Evolutionary conservation across 2,888 invertebrate genomes (phyloP), one percentile per base, ranked within the genome.

Genomic region (Pyrgus malvae): DNA sequence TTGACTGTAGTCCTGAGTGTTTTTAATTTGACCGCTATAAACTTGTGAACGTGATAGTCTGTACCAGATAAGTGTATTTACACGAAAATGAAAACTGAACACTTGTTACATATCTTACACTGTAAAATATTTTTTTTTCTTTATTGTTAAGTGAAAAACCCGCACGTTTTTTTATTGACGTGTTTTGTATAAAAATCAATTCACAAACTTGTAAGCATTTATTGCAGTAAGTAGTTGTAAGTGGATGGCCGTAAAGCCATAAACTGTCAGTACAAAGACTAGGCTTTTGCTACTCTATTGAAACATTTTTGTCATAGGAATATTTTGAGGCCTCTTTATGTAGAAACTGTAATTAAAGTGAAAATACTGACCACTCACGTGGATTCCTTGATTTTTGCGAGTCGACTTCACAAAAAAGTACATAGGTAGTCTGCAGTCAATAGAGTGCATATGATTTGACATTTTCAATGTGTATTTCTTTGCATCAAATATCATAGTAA

Each of bases 91-190:
- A 38, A 45, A 56, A 42, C 69, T 66, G 66, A 67, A 81, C 88
- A 85, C 87, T 86, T 75, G 86, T 88, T 88, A 87, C 84, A 85
- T 87, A 85, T 86, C 84, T 78, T 80, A 80, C 86, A 87, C 86
- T 80, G 73, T 81, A 78, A 71, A 72, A 68, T 73, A 72, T 64
- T 70, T 67, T 68, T 70, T 68, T 63, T 64, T 67, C 68, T 31
- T 54, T 55, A 45, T 44, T 48, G 19, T 37, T 57, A 57, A 58
- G 58, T 58, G 49, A 53, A 40, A 37, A 45, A 31, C 38, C 45
- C 38, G 54, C 40, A 23, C 21, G 25, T 40, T 46, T 51, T 35
- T 41, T 14, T 37, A 27, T 44, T 23, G 14, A 37, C 23, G 41
- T 41, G 16, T 49, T 41, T 53, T 45, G 45, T 53, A 55, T 46